Base-by-base conservation (phyloP, 2,888 invertebrate genomes). In the Nemapogon koenigi region DNA sequence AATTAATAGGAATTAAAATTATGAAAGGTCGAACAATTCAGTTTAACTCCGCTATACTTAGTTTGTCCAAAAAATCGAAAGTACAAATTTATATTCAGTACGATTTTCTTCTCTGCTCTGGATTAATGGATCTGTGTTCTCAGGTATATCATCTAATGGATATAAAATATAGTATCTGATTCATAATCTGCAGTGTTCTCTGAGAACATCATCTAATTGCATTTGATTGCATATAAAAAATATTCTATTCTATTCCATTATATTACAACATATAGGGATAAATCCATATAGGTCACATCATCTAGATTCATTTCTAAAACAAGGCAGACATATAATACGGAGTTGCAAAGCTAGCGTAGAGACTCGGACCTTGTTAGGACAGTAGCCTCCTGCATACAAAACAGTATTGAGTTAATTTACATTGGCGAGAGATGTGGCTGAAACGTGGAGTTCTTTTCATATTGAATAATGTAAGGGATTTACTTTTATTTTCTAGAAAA, bases 401-500 rank as follows among this genome's bases (percentile, higher is more conserved):
- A 64, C 60, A 60, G 62, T 58, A 57, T 50, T 73, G 71, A 75
- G 68, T 70, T 71, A 71, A 75, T 75, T 75, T 73, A 65, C 19
- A 33, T 6, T 22, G 22, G 22, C 7, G 22, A 6, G 27, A n/a
- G 27, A n/a, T 3, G n/a, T n/a, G n/a, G n/a, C n/a, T n/a, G n/a
- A n/a, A n/a, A n/a, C n/a, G n/a, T n/a, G n/a, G n/a, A n/a, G n/a
- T n/a, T n/a, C n/a, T n/a, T n/a, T n/a, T n/a, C n/a, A n/a, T n/a
- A n/a, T n/a, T n/a, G n/a, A n/a, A n/a, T n/a, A n/a, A n/a, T n/a
- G n/a, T n/a, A n/a, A n/a, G n/a, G n/a, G n/a, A n/a, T n/a, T n/a
- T n/a, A n/a, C n/a, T n/a, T n/a, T n/a, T n/a, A n/a, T n/a, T n/a
- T n/a, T n/a, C n/a, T n/a, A n/a, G n/a, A n/a, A n/a, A n/a, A n/a